Conservation (phyloP, 2,113 vertebrate genomes). For the Heloderma charlesbogerti region DNA sequence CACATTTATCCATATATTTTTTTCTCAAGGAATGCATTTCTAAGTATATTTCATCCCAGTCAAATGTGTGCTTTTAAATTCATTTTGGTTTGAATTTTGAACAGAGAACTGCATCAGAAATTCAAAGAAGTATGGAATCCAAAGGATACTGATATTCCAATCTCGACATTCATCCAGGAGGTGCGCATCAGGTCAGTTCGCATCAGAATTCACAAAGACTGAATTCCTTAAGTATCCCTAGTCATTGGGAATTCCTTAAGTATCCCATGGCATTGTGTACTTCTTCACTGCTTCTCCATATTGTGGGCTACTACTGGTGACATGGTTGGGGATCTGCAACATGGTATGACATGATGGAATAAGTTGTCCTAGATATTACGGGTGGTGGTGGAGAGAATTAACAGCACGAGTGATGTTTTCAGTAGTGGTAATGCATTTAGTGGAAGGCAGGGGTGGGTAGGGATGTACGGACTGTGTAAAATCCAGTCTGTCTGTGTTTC, state of each 20-base stretch:
- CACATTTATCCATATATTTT: too few species aligned
- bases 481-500: too few species aligned
- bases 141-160: background rate
- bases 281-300: background rate
- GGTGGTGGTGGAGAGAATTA: background rate
- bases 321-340: background rate
- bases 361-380: background rate
- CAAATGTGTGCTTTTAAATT: background rate
- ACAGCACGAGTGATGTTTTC: background rate
- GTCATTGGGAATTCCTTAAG: background rate
- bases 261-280: background rate
- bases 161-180: background rate
- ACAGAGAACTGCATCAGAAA: background rate
- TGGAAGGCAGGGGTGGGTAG: background rate
- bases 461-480: too few species aligned
- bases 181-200: background rate
- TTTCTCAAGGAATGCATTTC: too few species aligned
- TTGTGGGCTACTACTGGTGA: too few species aligned
- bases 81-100: background rate
- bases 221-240: background rate
- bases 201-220: background rate
- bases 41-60: too few species aligned
- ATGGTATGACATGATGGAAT: background rate
- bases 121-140: background rate
- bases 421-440: background rate